Conservation (phyloP, 2,888 invertebrate species). For the Enchytraeus crypticus region DNA sequence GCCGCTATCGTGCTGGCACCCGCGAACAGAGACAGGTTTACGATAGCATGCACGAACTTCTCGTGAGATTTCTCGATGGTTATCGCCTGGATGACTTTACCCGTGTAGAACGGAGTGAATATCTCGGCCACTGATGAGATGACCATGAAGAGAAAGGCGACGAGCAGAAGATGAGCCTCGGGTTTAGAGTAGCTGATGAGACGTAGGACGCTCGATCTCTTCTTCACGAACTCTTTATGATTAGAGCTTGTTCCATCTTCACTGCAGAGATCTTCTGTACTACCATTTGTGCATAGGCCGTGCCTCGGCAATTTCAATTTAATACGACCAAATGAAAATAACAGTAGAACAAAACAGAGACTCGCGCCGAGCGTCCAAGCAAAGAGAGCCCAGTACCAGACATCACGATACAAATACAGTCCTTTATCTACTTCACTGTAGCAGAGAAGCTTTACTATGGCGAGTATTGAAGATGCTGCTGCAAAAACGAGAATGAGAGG, state of each 20-base stretch:
- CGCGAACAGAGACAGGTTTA: slow-evolving; percentile 33
- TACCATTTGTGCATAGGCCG: no score
- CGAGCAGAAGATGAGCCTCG: slow-evolving; percentile 28
- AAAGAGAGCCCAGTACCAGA: slow-evolving; percentile 23
- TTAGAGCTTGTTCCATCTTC: slow-evolving; percentile 11
- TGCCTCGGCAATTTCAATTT: background rate
- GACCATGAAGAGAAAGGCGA: slow-evolving; percentile 26
- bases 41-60: slow-evolving; percentile 36
- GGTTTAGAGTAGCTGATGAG: slow-evolving; percentile 32
- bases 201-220: slow-evolving; percentile 26
- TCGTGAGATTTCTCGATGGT: slow-evolving; percentile 42
- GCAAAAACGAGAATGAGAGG: background rate
- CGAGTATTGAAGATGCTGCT: slow-evolving; percentile 25
- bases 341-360: background rate
- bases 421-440: slow-evolving; percentile 12
- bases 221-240: slow-evolving; percentile 13
- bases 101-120: slow-evolving; percentile 49
- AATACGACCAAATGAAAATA: background rate
- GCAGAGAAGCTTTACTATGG: slow-evolving; percentile 31
- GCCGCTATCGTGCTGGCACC: slow-evolving; percentile 39
- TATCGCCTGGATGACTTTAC: slow-evolving; percentile 48
- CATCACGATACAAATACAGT: slow-evolving; percentile 29
- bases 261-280: slow-evolving; percentile 6
- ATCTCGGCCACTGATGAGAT: slow-evolving; percentile 42
- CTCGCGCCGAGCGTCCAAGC: background rate